Evolutionary conservation across 2,888 invertebrate species (phyloP).

Genomic region (Griposia aprilina): DNA sequence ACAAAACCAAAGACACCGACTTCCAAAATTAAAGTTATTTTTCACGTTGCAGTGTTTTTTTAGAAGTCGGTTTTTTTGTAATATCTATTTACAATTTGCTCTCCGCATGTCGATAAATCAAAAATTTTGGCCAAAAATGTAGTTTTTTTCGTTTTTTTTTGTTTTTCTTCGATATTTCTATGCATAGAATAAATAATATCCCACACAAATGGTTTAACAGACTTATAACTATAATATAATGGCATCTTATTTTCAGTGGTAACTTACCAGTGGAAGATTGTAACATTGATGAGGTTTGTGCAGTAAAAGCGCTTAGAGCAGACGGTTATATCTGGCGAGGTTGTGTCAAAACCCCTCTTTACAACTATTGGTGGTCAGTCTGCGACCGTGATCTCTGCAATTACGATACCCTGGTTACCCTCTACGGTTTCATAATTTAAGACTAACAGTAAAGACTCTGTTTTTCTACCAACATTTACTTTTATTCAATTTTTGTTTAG

Average conservation of each 20-base stretch:
- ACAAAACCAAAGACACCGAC: no score
- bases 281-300: constrained; percentile 80
- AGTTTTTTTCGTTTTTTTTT: no score
- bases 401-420: constrained; percentile 73
- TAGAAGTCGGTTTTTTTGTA: constrained; percentile 1
- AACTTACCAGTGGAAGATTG: constrained; percentile 76
- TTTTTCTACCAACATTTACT: constrained; percentile 38
- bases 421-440: constrained; percentile 72
- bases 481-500: constrained; percentile 9
- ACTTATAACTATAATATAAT: not conserved
- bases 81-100: not conserved
- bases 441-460: constrained; percentile 1
- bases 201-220: no score
- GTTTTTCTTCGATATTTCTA: no score
- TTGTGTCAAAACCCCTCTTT: constrained; percentile 78
- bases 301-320: constrained; percentile 76
- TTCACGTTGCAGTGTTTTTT: no score
- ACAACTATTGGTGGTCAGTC: constrained; percentile 82
- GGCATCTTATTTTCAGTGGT: constrained; percentile 71
- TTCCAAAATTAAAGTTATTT: no score
- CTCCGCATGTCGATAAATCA: not conserved
- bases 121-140: no score
- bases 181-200: not conserved
- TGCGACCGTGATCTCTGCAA: constrained; percentile 83
- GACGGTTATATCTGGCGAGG: constrained; percentile 84